phyloP scores from a whole-genome alignment of 2,888 invertebrate species.

The Pterobdella sp. region DNA sequence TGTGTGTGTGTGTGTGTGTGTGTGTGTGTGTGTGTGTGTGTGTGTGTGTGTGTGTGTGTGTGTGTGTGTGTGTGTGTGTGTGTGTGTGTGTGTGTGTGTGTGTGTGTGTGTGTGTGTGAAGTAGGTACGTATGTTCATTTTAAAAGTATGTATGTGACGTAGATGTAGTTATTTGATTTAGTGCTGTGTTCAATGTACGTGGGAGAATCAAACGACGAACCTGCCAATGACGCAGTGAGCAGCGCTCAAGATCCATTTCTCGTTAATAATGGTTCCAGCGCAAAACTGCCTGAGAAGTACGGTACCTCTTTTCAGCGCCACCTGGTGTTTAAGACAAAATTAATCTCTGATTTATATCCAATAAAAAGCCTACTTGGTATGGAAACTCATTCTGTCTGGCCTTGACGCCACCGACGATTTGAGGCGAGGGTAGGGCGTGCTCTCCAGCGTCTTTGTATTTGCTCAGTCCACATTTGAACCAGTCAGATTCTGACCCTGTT shows the following conservation, averaged over 20 bases:
- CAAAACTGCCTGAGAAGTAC: constrained; percentile 29
- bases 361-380: constrained; percentile 29
- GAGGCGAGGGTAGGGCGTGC: constrained; percentile 12
- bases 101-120: constrained; percentile 18
- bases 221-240: constrained; percentile 32
- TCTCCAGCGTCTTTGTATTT: constrained; percentile 32
- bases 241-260: constrained; percentile 34
- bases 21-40: constrained; percentile 27
- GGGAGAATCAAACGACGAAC: constrained; percentile 26
- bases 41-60: constrained; percentile 28
- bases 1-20: constrained; percentile 28
- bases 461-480: constrained; percentile 32
- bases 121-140: neutral
- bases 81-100: constrained; percentile 27
- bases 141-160: neutral
- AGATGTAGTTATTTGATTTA: too few relatives aligned
- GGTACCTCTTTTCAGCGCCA: too few relatives aligned
- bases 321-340: too few relatives aligned
- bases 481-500: too few relatives aligned
- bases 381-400: constrained; percentile 33
- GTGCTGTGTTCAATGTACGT: too few relatives aligned
- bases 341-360: neutral
- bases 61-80: constrained; percentile 28
- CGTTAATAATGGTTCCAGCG: constrained; percentile 33
- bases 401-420: constrained; percentile 34